Conservation (phyloP, 2,888 invertebrate species). For the Nasonia oneida region DNA sequence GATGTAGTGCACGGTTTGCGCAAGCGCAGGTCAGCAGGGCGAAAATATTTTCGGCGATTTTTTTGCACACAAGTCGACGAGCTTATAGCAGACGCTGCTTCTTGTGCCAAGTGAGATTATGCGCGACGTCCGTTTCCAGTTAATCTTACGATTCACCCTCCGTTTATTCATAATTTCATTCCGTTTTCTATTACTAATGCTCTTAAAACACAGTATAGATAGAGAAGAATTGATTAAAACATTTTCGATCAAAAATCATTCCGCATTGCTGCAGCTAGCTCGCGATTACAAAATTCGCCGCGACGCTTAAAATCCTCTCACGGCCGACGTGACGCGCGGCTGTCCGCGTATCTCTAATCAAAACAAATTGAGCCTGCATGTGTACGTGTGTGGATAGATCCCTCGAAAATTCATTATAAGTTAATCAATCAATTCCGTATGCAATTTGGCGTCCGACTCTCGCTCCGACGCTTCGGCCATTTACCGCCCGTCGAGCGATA, state of each 20-base stretch:
- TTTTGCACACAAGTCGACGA: constrained; percentile 28
- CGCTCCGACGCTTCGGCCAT: constrained; percentile 33
- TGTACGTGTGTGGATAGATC: neutral
- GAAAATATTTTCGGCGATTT: constrained; percentile 10
- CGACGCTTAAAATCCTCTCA: constrained; percentile 1
- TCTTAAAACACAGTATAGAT: too few relatives aligned
- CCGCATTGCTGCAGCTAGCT: neutral
- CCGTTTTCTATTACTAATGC: too few relatives aligned
- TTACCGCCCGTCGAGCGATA: constrained; percentile 53
- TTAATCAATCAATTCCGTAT: constrained; percentile 55
- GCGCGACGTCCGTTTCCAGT: constrained; percentile 19
- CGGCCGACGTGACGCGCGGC: neutral
- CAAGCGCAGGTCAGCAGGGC: neutral
- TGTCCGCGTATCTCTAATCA: constrained; percentile 17
- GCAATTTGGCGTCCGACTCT: constrained; percentile 45
- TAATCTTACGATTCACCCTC: neutral
- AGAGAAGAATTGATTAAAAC: too few relatives aligned
- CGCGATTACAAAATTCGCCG: neutral
- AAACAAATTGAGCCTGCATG: constrained; percentile 37
- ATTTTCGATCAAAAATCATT: neutral
- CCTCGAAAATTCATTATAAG: constrained; percentile 49
- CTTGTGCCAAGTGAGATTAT: constrained; percentile 40
- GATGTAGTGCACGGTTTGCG: neutral
- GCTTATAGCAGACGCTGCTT: constrained; percentile 20
- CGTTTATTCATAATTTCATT: too few relatives aligned